Conservation (phyloP, 2,113 vertebrate species). For the Oxyruncus cristatus region DNA sequence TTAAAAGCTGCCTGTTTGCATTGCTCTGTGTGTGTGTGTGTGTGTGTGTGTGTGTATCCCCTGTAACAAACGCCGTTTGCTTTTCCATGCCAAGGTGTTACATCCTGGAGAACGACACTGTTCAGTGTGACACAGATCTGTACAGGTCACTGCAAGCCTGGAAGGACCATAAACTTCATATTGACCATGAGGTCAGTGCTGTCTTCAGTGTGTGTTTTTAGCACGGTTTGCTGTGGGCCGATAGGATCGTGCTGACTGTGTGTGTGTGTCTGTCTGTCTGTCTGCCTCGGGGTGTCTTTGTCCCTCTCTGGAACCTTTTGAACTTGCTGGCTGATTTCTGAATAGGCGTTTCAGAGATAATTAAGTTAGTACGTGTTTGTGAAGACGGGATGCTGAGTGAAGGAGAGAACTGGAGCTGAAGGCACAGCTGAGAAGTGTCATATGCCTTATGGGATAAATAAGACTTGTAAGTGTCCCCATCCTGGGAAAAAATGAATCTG, state of each 20-base stretch:
- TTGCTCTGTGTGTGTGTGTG: not conserved
- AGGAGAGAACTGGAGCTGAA: not conserved
- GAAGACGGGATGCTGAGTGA: not conserved
- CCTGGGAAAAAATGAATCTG: not conserved
- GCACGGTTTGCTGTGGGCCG: not conserved
- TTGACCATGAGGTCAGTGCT: constrained; percentile 90
- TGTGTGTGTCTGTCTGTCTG: not conserved
- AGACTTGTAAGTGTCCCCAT: not conserved
- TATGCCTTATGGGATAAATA: not conserved
- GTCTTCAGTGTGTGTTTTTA: not conserved
- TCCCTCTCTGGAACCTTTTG: not conserved
- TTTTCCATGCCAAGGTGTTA: constrained; percentile 80
- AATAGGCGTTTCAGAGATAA: not conserved
- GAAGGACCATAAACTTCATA: constrained; percentile 97
- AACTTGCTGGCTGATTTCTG: not conserved
- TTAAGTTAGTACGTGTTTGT: not conserved
- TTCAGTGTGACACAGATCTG: constrained; percentile 91
- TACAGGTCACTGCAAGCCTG: constrained; percentile 95
- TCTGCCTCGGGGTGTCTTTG: not conserved
- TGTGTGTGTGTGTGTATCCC: not conserved
- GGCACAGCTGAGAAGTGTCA: not conserved
- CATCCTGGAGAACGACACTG: constrained; percentile 91
- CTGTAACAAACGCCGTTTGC: not conserved
- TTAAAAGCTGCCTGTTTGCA: not conserved
- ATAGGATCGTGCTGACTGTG: not conserved